Evolutionary conservation across 2,888 invertebrate species (phyloP).

Genomic region (Drosophila koepferae): DNA sequence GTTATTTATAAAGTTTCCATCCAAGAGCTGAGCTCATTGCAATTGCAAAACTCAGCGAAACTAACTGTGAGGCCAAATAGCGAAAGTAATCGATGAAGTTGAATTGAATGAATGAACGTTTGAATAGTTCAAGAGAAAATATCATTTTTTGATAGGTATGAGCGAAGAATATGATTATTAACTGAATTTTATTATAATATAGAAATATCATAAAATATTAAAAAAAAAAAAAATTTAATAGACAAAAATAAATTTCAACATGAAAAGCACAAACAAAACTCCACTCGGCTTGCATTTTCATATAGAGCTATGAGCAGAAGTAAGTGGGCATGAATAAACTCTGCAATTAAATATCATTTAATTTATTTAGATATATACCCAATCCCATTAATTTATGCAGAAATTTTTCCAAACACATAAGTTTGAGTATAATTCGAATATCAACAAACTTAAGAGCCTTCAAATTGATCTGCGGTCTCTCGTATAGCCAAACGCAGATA

Average conservation of each 20-base stretch:
- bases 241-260: fast-evolving
- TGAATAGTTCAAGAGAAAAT: not conserved
- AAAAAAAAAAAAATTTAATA: not conserved
- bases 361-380: not conserved
- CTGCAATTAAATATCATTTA: not conserved
- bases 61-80: not conserved
- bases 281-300: not conserved
- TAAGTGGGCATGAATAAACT: not conserved
- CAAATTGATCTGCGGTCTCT: not conserved
- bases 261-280: not conserved
- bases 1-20: slow-evolving; percentile 28
- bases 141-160: too few relatives aligned
- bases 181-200: not conserved
- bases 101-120: not conserved
- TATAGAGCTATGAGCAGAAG: not conserved
- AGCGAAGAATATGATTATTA: not conserved
- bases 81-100: not conserved
- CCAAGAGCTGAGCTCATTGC: slow-evolving; percentile 37
- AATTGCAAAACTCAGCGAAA: not conserved
- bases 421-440: not conserved
- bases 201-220: not conserved
- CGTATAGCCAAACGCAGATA: not conserved
- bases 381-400: not conserved
- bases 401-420: not conserved
- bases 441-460: slow-evolving; percentile 1